These are phyloP conservation scores for Edolisoma coerulescens DNA, from an alignment of 2,113 vertebrate genomes.

Conservation along the genomic window DNA sequence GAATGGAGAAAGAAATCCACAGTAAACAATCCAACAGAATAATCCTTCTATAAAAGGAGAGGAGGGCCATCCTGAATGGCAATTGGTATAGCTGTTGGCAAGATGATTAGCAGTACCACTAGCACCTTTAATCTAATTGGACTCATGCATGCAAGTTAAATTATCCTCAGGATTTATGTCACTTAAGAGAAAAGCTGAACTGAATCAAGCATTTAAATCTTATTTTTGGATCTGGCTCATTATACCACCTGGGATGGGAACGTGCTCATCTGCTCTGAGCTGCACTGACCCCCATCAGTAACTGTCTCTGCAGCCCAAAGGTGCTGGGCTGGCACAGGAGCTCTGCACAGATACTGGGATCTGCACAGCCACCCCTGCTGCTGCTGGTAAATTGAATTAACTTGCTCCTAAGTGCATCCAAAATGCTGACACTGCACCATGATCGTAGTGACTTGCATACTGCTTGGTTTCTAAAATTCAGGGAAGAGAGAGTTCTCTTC, in stretches of 20 bases:
- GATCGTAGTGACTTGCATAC: neutral
- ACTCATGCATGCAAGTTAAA: neutral
- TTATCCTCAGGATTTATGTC: neutral
- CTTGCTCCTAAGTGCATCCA: neutral
- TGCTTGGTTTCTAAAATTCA: neutral
- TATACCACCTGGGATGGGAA: neutral
- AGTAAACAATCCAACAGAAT: neutral
- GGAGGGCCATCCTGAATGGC: neutral
- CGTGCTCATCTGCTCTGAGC: neutral
- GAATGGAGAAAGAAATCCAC: neutral
- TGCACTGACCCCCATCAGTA: neutral
- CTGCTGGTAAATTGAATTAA: neutral
- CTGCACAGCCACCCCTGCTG: neutral
- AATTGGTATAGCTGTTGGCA: neutral
- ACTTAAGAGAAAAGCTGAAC: conserved; percentile 13
- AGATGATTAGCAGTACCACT: neutral
- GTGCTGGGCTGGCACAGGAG: neutral
- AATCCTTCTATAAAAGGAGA: neutral
- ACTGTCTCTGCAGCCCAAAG: neutral
- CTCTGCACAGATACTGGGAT: neutral
- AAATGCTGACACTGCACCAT: neutral
- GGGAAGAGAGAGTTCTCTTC: neutral
- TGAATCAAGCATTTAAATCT: conserved; percentile 12
- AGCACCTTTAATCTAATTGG: neutral
- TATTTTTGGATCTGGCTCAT: conserved; percentile 7